Conservation (phyloP, 53 echinoderm and acorn worm genomes). For the Stichopus horrens region DNA sequence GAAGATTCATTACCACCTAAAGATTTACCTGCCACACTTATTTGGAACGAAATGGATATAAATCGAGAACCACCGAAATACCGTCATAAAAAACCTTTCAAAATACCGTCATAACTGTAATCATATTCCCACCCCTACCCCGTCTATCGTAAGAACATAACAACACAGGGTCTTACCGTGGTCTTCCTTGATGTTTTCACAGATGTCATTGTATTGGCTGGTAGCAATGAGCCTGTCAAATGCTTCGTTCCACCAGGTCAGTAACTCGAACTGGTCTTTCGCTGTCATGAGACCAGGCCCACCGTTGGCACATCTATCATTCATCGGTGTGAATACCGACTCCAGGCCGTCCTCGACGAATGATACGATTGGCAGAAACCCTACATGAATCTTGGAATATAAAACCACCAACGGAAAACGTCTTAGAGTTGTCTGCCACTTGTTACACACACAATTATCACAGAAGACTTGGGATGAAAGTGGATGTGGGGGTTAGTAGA, state of each 20-base stretch:
- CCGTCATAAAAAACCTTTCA: no score
- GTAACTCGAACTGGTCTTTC: conserved; percentile 38
- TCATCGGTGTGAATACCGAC: background rate
- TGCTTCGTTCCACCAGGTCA: conserved; percentile 60
- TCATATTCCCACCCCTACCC: no score
- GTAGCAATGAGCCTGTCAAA: conserved; percentile 47
- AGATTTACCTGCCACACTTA: no score
- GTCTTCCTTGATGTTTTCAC: conserved; percentile 33
- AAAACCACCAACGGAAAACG: background rate
- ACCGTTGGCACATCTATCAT: conserved; percentile 41
- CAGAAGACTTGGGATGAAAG: background rate
- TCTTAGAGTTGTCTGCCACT: background rate
- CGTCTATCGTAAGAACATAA: no score
- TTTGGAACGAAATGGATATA: no score
- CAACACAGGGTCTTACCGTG: conserved; percentile 42
- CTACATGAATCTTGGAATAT: background rate
- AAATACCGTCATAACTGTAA: no score
- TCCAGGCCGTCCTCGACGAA: background rate
- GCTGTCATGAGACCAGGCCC: conserved; percentile 50
- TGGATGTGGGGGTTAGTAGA: no score
- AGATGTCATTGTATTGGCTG: conserved; percentile 43
- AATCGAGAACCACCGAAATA: no score
- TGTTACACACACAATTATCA: background rate
- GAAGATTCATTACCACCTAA: no score
- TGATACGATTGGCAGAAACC: background rate